Conservation (phyloP, 2,797 vertebrate species). For the Gymnothorax javanicus region DNA sequence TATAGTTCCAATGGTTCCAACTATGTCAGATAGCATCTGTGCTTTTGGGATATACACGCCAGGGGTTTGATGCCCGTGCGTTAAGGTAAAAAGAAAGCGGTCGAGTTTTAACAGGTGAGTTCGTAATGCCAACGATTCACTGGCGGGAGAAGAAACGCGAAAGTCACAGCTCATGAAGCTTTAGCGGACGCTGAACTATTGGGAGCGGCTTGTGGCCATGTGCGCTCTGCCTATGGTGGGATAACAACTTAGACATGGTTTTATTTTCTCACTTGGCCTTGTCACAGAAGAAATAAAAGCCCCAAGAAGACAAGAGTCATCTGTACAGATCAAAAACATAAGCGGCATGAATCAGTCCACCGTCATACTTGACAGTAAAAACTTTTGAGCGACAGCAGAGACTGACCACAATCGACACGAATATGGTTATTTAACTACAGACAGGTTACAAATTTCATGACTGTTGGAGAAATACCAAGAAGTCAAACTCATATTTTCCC, state of each 20-base stretch:
- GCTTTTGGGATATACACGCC: too few species aligned
- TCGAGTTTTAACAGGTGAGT: background rate
- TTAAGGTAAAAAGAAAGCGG: background rate
- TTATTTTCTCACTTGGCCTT: background rate
- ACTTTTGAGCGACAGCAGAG: background rate
- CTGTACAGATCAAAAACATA: background rate
- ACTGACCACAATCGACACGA: background rate
- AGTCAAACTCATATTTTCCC: background rate
- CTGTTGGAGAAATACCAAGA: background rate
- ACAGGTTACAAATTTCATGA: background rate
- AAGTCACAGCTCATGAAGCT: background rate
- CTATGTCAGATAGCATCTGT: too few species aligned
- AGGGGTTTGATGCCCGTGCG: too few species aligned
- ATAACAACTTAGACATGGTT: background rate
- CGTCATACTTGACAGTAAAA: background rate
- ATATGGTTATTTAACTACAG: background rate
- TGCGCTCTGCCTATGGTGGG: background rate
- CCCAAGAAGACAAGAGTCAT: background rate
- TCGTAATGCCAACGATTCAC: constrained; percentile 15
- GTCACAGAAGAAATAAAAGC: background rate
- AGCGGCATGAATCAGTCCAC: background rate
- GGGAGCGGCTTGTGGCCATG: background rate
- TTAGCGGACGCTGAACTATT: background rate
- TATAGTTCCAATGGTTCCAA: too few species aligned
- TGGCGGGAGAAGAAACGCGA: background rate